A percentile compares a stretch with the other conserved stretches of the same genome.
Conservation (phyloP, 2,888 invertebrate species). For the Leptinotarsa tumamoca region DNA sequence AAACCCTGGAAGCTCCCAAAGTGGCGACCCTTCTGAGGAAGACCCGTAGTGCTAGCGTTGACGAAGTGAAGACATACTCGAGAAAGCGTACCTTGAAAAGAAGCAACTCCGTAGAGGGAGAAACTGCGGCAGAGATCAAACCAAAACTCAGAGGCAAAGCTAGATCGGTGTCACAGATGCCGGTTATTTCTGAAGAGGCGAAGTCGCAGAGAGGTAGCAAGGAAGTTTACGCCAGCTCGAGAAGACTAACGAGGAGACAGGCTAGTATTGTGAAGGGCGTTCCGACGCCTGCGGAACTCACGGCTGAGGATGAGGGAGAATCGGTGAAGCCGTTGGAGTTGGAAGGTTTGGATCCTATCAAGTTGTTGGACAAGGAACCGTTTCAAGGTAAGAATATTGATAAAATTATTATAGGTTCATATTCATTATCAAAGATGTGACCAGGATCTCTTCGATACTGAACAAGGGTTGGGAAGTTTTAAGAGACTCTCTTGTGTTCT, state of each 20-base stretch:
- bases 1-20: constrained; percentile 33
- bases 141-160: constrained; percentile 32
- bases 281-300: constrained; percentile 29
- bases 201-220: constrained; percentile 24
- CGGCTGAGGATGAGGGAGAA: constrained; percentile 31
- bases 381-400: constrained; percentile 66
- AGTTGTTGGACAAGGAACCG: constrained; percentile 66
- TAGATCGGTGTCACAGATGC: constrained; percentile 37
- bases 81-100: constrained; percentile 39
- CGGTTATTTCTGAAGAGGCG: constrained; percentile 45
- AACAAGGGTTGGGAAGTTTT: no score
- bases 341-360: constrained; percentile 67
- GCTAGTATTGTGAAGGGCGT: constrained; percentile 65
- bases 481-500: no score
- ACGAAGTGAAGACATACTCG: constrained; percentile 40
- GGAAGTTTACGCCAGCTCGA: constrained; percentile 48
- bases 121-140: constrained; percentile 14
- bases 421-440: no score
- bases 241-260: constrained; percentile 68
- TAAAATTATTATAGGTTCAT: no score
- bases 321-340: constrained; percentile 47
- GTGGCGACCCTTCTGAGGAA: constrained; percentile 28
- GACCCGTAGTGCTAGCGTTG: constrained; percentile 47
- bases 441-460: no score
- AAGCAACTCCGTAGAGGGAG: constrained; percentile 36